Evolutionary conservation across 2,888 invertebrate species (phyloP).

Genomic region (Ditula angustiorana): DNA sequence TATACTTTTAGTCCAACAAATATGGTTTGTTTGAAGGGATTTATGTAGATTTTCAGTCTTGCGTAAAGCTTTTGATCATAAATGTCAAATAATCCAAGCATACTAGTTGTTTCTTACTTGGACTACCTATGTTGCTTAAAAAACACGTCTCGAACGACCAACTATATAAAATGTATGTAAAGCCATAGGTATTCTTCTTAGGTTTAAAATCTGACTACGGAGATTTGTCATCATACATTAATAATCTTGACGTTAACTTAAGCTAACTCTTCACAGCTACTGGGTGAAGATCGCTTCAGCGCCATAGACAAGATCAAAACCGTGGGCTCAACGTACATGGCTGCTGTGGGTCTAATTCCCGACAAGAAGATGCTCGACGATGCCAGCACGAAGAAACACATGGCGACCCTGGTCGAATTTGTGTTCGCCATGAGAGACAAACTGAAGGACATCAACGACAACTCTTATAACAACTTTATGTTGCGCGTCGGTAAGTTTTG

Average conservation of each 20-base stretch:
- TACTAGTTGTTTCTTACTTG: no score
- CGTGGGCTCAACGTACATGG: constrained; percentile 97
- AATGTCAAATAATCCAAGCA: no score
- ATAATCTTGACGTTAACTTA: not conserved
- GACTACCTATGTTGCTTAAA: no score
- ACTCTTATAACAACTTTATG: constrained; percentile 97
- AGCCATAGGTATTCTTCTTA: no score
- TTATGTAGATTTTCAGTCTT: no score
- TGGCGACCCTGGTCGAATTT: constrained; percentile 95
- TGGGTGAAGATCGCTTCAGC: constrained; percentile 94
- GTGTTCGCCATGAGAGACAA: constrained; percentile 95
- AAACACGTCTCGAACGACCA: no score
- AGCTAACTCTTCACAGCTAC: constrained; percentile 79
- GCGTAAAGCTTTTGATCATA: no score
- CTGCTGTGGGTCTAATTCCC: constrained; percentile 95
- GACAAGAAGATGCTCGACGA: constrained; percentile 90
- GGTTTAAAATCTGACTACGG: no score
- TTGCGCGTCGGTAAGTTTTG: constrained; percentile 91
- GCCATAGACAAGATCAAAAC: constrained; percentile 97
- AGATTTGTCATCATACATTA: no score
- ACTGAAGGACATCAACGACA: constrained; percentile 94
- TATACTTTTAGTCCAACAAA: no score
- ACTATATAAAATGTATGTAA: no score
- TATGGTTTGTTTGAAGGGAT: no score
- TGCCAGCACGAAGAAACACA: constrained; percentile 72